Conservation (phyloP, 2,888 invertebrate species). For the Beris morrisii region DNA sequence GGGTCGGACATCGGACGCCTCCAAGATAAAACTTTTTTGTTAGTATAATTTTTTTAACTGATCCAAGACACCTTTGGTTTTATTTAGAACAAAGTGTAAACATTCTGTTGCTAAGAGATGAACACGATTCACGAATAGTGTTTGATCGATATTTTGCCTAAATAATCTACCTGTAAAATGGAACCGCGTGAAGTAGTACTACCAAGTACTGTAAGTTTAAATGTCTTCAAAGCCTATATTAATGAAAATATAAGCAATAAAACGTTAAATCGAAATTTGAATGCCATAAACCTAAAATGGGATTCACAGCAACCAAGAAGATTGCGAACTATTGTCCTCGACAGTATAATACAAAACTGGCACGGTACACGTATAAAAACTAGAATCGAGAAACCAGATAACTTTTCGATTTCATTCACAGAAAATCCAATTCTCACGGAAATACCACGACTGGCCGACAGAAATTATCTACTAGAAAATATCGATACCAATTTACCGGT, state of each 20-base stretch:
- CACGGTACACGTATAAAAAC: slow-evolving; percentile 44
- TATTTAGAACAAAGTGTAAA: too few species aligned
- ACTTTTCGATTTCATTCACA: slow-evolving; percentile 34
- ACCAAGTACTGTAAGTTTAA: slow-evolving; percentile 51
- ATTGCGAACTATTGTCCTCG: slow-evolving; percentile 50
- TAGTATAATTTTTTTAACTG: too few species aligned
- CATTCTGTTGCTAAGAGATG: too few species aligned
- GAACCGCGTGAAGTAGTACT: slow-evolving; percentile 31
- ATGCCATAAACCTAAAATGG: slow-evolving; percentile 43
- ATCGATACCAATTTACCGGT: slow-evolving; percentile 51
- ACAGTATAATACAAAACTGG: slow-evolving; percentile 52
- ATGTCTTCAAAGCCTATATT: slow-evolving; percentile 53
- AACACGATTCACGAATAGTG: neutral
- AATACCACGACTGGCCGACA: slow-evolving; percentile 49
- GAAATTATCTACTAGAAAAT: slow-evolving; percentile 52
- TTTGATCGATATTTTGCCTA: neutral
- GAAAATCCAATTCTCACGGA: slow-evolving; percentile 50
- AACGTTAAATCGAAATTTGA: slow-evolving; percentile 29
- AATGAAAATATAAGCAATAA: slow-evolving; percentile 32
- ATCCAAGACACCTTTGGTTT: too few species aligned
- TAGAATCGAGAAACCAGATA: neutral
- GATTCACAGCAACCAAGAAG: slow-evolving; percentile 47
- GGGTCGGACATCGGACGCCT: too few species aligned
- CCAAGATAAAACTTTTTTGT: too few species aligned
- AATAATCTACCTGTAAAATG: neutral